Base-by-base conservation (phyloP, 2,113 vertebrate species). In the Microtus oregoni region DNA sequence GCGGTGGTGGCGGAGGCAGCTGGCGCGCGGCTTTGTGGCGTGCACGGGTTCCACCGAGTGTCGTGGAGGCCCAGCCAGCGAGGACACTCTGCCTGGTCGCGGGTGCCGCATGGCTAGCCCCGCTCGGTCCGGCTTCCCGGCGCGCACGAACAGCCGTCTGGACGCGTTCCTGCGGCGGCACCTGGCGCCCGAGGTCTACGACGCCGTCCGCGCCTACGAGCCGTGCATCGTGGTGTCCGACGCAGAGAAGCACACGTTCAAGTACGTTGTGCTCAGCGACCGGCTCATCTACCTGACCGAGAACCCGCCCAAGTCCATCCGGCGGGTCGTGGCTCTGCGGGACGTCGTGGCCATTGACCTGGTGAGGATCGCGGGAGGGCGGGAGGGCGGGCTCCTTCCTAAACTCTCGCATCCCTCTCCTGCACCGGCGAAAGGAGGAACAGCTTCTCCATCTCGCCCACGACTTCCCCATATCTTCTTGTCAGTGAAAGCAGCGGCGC, bases 261-360 rank as follows among this genome's bases (percentile, higher is more conserved):
- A 98, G 98, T 98, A 99, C 91, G 98, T 98, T 75, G 98, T 99
- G 68, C 96, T 99, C 96, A 98, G 98, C 94, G 98, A 99, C 90
- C 98, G 98, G 93, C 90, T 98, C 92, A 97, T 99, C 92, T 99
- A 99, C 97, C 93, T 99, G 89, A 97, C 98, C 0, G 98, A 99
- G 95, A 98, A 98, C 95, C 97, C 98, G 3, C 99, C 99, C 32
- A 98, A 97, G 89, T 97, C 98, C 65, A 97, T 99, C 77, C 98
- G 94, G 1, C 35, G 76, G 3, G 99, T 97, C 1, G 97, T 98
- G 2, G 97, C 95, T 52, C 98, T 99, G 96, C 93, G 94, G 96
- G 97, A 98, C 94, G 96, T 99, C 92, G 81, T 97, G 24, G 98
- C 98, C 97, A 98, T 99, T 26, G 98, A 98, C 86, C 92, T 99